phyloP scores from a whole-genome alignment of 2,113 vertebrate genomes.

The Scartelaos histophorus region DNA sequence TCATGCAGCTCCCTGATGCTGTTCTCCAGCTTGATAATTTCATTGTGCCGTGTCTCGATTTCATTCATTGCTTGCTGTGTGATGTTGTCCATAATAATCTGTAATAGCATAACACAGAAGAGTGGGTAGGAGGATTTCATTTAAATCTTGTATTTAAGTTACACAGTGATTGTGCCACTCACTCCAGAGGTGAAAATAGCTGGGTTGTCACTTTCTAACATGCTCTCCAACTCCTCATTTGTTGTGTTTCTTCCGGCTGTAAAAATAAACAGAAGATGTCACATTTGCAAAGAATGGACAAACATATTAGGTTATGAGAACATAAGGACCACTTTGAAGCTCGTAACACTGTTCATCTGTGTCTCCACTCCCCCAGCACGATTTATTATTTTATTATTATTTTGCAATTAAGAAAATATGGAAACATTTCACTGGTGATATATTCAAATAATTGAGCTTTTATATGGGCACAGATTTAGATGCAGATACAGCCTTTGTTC shows the following conservation, averaged over 20 bases:
- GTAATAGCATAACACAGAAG: background rate
- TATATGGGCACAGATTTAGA: no score
- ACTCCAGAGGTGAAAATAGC: slow-evolving; percentile 97
- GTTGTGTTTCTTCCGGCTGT: slow-evolving; percentile 94
- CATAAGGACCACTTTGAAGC: slow-evolving; percentile 16
- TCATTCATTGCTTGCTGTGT: slow-evolving; percentile 95
- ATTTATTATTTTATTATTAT: background rate
- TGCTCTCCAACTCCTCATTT: slow-evolving; percentile 95
- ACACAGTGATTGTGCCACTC: slow-evolving; percentile 43
- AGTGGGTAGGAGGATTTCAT: background rate
- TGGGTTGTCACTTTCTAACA: slow-evolving; percentile 95
- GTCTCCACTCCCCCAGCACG: background rate
- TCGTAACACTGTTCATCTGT: slow-evolving; percentile 5
- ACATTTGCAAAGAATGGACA: background rate
- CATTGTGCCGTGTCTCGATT: slow-evolving; percentile 92
- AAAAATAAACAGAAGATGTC: slow-evolving; percentile 39
- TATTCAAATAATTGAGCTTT: no score
- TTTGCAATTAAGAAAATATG: background rate
- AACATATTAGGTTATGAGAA: slow-evolving; percentile 3
- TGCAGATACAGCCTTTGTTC: no score
- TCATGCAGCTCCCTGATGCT: slow-evolving; percentile 96
- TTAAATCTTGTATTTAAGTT: background rate
- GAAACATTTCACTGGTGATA: background rate
- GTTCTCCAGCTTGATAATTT: slow-evolving; percentile 97
- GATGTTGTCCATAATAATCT: slow-evolving; percentile 98